These are phyloP conservation scores for Leguminivora glycinivorella DNA, from an alignment of 1,140 invertebrate species.

Conservation along the genomic window DNA sequence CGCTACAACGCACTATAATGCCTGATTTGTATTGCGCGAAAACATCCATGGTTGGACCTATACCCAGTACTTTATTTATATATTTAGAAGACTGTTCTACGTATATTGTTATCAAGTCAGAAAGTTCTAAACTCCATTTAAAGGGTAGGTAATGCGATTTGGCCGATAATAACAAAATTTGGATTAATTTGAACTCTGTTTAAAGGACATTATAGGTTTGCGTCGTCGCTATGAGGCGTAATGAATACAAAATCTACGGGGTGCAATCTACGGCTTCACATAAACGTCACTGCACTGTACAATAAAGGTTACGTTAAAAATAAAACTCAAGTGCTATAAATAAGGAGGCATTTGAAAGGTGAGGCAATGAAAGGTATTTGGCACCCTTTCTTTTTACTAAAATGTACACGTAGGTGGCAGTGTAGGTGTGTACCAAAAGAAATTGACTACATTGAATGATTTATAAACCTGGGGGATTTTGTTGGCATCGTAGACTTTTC, in stretches of 20 bases:
- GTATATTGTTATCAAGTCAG: too few species aligned
- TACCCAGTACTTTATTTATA: too few species aligned
- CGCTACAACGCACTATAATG: too few species aligned
- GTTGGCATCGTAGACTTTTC: neutral
- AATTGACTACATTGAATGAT: neutral
- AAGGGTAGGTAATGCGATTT: too few species aligned
- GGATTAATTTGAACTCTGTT: too few species aligned
- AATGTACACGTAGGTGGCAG: neutral
- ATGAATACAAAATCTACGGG: neutral
- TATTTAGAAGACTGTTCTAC: too few species aligned
- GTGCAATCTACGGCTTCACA: neutral
- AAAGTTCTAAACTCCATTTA: too few species aligned
- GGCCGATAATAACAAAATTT: too few species aligned
- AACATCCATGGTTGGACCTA: too few species aligned
- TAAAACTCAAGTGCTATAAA: neutral
- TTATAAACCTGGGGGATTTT: neutral
- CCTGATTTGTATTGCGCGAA: too few species aligned
- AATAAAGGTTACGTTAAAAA: conserved; percentile 17
- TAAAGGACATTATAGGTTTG: too few species aligned
- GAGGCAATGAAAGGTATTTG: neutral
- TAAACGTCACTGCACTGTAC: neutral
- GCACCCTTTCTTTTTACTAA: neutral
- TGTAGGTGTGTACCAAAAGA: neutral
- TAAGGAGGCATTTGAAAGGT: neutral
- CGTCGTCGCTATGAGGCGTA: too few species aligned